A percentile compares a stretch with the other conserved stretches of the same genome.
Evolutionary conservation across 2,113 vertebrate species (phyloP).

Genomic region (Macroglossus sobrinus): DNA sequence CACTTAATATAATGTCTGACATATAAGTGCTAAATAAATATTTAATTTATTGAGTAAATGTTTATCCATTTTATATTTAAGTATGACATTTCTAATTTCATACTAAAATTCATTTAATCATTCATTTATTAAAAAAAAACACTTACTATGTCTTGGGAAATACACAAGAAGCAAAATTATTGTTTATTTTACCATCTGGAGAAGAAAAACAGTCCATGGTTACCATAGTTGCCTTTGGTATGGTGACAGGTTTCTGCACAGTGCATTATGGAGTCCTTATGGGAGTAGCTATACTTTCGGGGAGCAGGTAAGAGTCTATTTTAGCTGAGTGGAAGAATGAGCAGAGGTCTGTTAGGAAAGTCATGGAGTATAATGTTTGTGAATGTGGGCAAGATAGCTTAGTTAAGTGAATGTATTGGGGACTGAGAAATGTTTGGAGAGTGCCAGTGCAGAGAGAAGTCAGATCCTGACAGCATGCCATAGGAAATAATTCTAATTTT

Average conservation of each 20-base stretch:
- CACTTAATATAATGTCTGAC: neutral
- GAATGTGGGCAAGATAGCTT: neutral
- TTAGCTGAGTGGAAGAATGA: neutral
- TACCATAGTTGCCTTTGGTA: neutral
- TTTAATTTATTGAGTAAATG: neutral
- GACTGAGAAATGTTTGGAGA: neutral
- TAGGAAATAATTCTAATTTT: neutral
- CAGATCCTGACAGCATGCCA: neutral
- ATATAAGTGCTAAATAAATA: neutral
- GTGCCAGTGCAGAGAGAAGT: neutral
- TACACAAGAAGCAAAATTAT: neutral
- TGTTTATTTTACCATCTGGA: neutral
- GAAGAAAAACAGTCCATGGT: neutral
- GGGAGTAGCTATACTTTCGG: neutral
- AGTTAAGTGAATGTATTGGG: neutral
- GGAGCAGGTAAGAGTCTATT: neutral
- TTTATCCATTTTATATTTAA: neutral
- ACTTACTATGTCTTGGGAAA: neutral
- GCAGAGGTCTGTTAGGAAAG: neutral
- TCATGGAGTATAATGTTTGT: neutral
- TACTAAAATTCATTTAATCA: neutral
- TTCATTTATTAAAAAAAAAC: neutral
- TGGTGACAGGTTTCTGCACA: neutral
- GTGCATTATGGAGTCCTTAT: neutral
- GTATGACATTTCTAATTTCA: neutral